These are phyloP conservation scores for Cheilinus undulatus DNA, from an alignment of 2,113 vertebrate genomes.

Conservation along the genomic window DNA sequence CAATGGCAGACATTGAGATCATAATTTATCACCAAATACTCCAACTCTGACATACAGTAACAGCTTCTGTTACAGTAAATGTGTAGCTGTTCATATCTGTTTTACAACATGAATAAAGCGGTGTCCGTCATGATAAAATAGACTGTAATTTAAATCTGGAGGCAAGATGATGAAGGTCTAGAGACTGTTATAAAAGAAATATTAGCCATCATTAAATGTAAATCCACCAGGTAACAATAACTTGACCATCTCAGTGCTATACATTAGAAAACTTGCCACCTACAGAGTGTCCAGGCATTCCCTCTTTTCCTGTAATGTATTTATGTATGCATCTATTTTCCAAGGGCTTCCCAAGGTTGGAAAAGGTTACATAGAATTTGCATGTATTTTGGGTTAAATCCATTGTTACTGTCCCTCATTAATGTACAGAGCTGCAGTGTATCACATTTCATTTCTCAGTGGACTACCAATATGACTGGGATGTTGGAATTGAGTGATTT, in stretches of 20 bases:
- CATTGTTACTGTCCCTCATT: constrained; percentile 41
- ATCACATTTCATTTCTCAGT: constrained; percentile 23
- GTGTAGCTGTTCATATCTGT: not conserved
- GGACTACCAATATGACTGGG: constrained; percentile 16
- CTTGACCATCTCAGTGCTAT: constrained; percentile 7
- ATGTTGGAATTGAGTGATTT: constrained; percentile 23
- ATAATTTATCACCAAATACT: no score
- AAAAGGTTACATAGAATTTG: constrained; percentile 49
- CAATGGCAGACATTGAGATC: no score
- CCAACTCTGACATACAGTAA: no score
- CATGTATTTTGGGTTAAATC: constrained; percentile 29
- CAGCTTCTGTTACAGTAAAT: not conserved
- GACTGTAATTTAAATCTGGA: not conserved
- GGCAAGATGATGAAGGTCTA: not conserved
- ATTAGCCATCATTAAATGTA: not conserved
- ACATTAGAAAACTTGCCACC: not conserved
- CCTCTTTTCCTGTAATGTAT: constrained; percentile 9
- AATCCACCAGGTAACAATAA: not conserved
- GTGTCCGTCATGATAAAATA: not conserved
- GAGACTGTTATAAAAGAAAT: not conserved
- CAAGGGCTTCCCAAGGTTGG: constrained; percentile 19
- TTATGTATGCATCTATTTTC: constrained; percentile 32
- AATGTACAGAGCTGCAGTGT: constrained; percentile 29
- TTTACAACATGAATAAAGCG: not conserved
- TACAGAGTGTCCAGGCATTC: not conserved